Conservation (phyloP, 2,113 vertebrate species). For the Copsychus sechellarum region DNA sequence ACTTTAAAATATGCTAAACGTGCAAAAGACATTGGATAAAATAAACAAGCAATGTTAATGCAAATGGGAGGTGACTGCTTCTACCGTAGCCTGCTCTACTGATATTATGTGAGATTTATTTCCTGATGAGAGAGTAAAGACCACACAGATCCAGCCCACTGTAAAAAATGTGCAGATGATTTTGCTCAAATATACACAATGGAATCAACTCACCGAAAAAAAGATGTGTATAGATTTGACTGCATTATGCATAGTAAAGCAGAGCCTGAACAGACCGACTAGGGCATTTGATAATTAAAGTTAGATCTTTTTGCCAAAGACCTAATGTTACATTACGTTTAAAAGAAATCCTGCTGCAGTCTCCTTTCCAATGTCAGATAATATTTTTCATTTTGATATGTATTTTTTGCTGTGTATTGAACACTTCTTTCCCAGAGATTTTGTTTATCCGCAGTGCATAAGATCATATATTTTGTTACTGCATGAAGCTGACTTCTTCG, state of each 20-base stretch:
- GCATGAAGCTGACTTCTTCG: slow-evolving; percentile 45
- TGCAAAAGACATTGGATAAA: slow-evolving; percentile 67
- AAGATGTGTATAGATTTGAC: not conserved
- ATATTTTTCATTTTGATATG: slow-evolving; percentile 24
- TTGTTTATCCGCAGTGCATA: slow-evolving; percentile 26
- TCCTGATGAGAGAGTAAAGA: slow-evolving; percentile 51
- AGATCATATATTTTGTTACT: slow-evolving; percentile 59
- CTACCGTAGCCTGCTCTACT: slow-evolving; percentile 31
- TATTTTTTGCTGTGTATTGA: not conserved
- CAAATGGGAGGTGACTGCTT: slow-evolving; percentile 54
- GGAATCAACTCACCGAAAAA: not conserved
- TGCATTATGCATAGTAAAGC: slow-evolving; percentile 32
- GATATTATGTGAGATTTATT: slow-evolving; percentile 66
- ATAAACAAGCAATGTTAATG: slow-evolving; percentile 70
- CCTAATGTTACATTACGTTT: not conserved
- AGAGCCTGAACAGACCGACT: not conserved
- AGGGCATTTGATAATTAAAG: slow-evolving; percentile 15
- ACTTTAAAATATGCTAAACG: slow-evolving; percentile 67
- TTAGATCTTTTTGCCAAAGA: slow-evolving; percentile 26
- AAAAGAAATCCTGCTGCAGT: slow-evolving; percentile 29
- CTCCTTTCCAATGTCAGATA: not conserved
- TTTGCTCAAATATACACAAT: slow-evolving; percentile 61
- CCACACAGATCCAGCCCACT: slow-evolving; percentile 48
- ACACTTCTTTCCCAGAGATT: slow-evolving; percentile 15
- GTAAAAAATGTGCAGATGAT: slow-evolving; percentile 60